phyloP scores from a whole-genome alignment of 2,797 vertebrate species.

The Eremophila alpestris region DNA sequence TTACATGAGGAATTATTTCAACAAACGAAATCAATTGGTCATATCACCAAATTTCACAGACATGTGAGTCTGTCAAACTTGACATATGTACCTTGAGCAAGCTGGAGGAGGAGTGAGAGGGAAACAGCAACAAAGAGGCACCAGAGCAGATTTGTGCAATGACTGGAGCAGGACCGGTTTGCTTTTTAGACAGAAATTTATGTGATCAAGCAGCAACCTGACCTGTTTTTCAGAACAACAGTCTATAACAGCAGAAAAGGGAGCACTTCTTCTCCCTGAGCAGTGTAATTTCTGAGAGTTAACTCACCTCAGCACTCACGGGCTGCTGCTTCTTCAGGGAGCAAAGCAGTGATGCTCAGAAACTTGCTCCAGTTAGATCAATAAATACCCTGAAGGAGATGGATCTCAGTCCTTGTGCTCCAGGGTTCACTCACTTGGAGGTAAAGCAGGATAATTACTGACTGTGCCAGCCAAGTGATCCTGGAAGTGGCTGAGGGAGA shows the following conservation, averaged over 20 bases:
- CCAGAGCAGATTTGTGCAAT: background rate
- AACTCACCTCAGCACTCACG: background rate
- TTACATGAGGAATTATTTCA: background rate
- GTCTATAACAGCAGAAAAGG: background rate
- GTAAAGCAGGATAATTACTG: background rate
- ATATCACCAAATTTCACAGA: background rate
- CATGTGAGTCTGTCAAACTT: background rate
- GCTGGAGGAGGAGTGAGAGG: background rate
- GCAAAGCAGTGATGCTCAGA: background rate
- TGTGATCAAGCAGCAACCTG: background rate
- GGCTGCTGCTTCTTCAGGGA: background rate
- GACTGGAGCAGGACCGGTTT: background rate
- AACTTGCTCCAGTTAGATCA: background rate
- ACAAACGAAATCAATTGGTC: background rate
- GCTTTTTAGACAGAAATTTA: background rate
- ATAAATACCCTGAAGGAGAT: background rate
- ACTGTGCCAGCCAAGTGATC: background rate
- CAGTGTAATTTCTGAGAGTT: background rate
- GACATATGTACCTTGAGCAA: background rate
- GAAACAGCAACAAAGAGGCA: background rate
- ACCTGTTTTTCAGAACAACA: background rate
- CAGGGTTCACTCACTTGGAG: background rate
- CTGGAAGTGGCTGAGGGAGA: background rate
- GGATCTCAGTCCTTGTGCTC: background rate
- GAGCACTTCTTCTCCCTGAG: background rate